Evolutionary conservation across 1,140 invertebrate species (phyloP).

Genomic region (Arion vulgaris): DNA sequence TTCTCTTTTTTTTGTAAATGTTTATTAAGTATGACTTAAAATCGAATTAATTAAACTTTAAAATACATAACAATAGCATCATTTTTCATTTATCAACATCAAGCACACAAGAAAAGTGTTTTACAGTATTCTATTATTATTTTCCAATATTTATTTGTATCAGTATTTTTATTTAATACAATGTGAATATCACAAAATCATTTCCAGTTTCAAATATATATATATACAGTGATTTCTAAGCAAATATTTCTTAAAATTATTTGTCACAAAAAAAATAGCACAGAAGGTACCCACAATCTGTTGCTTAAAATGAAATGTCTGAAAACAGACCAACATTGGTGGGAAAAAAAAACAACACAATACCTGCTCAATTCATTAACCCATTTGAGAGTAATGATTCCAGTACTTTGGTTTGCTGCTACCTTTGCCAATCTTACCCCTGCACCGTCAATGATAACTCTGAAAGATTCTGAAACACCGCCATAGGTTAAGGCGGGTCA

Average conservation of each 20-base stretch:
- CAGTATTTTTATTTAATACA: background rate
- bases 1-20: too few species aligned
- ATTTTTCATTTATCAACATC: too few species aligned
- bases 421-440: background rate
- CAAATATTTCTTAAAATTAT: background rate
- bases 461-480: constrained; percentile 41
- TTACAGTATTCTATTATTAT: background rate
- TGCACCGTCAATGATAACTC: constrained; percentile 14
- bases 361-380: constrained; percentile 24
- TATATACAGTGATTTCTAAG: too few species aligned
- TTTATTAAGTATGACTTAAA: too few species aligned
- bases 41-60: too few species aligned
- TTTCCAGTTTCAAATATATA: background rate
- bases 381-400: background rate
- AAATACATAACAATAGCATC: too few species aligned
- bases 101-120: background rate
- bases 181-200: background rate
- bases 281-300: background rate
- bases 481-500: constrained; percentile 31
- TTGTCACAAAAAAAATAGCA: constrained; percentile 1
- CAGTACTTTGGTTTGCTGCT: constrained; percentile 12
- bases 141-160: background rate
- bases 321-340: background rate
- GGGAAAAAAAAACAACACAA: constrained; percentile 15
- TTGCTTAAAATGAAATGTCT: background rate